Evolutionary conservation across 2,888 invertebrate genomes (phyloP).

Genomic region (Epinotia demarniana): DNA sequence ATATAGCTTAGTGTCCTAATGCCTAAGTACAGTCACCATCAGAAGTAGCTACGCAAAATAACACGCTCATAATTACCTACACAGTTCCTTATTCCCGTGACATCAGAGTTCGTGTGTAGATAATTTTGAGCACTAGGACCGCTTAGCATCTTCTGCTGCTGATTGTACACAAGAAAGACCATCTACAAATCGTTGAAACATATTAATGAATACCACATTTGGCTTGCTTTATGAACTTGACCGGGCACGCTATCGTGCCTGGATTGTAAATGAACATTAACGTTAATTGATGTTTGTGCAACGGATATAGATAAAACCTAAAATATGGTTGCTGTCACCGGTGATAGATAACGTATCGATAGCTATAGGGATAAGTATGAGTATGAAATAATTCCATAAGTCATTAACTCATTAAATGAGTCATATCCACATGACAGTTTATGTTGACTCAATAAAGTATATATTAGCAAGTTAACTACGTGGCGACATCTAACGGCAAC

Average conservation of each 20-base stretch:
- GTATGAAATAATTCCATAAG: conserved; percentile 1
- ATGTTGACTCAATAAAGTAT: not conserved
- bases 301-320: not conserved
- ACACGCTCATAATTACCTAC: no score
- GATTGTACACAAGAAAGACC: no score
- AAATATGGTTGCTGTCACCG: not conserved
- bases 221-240: not conserved
- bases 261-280: not conserved
- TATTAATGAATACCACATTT: not conserved
- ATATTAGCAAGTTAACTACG: not conserved
- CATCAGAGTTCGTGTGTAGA: no score
- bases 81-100: no score
- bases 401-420: conserved; percentile 6
- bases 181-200: not conserved
- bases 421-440: not conserved
- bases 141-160: no score
- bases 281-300: not conserved
- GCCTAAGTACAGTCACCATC: no score
- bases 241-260: not conserved
- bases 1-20: no score
- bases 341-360: not conserved
- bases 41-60: no score
- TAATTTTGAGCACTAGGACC: no score
- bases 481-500: conserved; percentile 13
- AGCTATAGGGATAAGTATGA: conserved; percentile 4